These are phyloP conservation scores for Drosophila nebulosa DNA, from an alignment of 1,140 invertebrate genomes.

Conservation along the genomic window DNA sequence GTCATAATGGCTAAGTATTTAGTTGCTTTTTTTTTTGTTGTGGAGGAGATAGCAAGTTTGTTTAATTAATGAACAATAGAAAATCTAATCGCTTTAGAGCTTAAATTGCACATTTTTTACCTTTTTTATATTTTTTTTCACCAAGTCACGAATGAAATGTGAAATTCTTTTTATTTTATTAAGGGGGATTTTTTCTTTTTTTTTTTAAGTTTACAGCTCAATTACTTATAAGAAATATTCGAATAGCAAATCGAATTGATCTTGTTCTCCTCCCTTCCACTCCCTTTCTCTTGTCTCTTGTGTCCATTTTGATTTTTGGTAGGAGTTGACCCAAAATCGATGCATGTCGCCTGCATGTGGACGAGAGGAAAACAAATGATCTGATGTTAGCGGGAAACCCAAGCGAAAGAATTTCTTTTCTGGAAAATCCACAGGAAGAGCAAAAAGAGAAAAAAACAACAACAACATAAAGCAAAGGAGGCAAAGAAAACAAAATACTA, in stretches of 20 bases:
- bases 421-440: constrained; percentile 74
- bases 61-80: constrained; percentile 45
- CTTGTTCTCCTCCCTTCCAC: constrained; percentile 15
- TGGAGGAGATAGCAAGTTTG: neutral
- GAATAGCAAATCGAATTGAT: constrained; percentile 59
- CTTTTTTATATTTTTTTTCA: constrained; percentile 12
- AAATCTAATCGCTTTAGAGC: constrained; percentile 52
- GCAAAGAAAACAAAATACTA: neutral
- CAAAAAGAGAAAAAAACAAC: constrained; percentile 14
- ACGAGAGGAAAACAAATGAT: constrained; percentile 55
- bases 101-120: constrained; percentile 52
- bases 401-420: constrained; percentile 54
- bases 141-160: constrained; percentile 54
- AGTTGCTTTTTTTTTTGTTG: neutral
- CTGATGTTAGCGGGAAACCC: constrained; percentile 51
- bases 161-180: constrained; percentile 18
- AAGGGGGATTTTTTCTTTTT: neutral
- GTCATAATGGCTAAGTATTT: constrained; percentile 48
- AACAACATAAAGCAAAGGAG: neutral
- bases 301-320: constrained; percentile 43
- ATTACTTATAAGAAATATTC: constrained; percentile 47
- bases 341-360: constrained; percentile 43
- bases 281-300: constrained; percentile 12
- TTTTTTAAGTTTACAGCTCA: constrained; percentile 42
- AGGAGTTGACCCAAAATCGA: constrained; percentile 49